Conservation (phyloP, 2,888 invertebrate genomes). For the Lepidochrysops patricia region DNA sequence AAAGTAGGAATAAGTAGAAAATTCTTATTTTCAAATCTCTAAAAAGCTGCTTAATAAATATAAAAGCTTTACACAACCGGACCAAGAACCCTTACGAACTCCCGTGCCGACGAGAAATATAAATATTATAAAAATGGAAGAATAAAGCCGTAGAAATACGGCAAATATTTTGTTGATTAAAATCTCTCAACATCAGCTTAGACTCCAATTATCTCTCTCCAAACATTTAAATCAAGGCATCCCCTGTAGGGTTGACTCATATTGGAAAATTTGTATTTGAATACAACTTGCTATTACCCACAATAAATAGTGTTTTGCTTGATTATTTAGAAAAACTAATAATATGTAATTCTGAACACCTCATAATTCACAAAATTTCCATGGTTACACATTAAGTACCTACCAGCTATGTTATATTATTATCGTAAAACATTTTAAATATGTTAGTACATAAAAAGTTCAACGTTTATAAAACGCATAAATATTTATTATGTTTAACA, state of each 20-base stretch:
- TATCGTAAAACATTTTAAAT: too few relatives aligned
- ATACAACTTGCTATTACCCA: too few relatives aligned
- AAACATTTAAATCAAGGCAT: constrained; percentile 6
- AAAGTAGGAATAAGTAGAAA: not conserved
- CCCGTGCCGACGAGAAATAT: not conserved
- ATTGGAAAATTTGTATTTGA: not conserved
- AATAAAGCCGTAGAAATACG: constrained; percentile 7
- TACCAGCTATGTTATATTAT: too few relatives aligned
- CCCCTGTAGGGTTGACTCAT: not conserved
- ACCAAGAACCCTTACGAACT: not conserved
- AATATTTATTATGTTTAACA: too few relatives aligned
- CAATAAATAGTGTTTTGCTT: too few relatives aligned
- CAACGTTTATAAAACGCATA: too few relatives aligned
- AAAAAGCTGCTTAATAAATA: not conserved
- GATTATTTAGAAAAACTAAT: too few relatives aligned
- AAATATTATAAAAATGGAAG: not conserved
- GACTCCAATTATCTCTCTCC: constrained; percentile 1
- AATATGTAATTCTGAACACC: too few relatives aligned
- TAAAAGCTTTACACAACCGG: not conserved
- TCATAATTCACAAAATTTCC: too few relatives aligned
- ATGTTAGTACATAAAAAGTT: too few relatives aligned
- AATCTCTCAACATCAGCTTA: constrained; percentile 8
- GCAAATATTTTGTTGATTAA: constrained; percentile 5
- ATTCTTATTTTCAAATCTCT: not conserved
- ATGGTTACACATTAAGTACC: too few relatives aligned